Base-by-base conservation (phyloP, 2,113 vertebrate species). In the Apus apus region DNA sequence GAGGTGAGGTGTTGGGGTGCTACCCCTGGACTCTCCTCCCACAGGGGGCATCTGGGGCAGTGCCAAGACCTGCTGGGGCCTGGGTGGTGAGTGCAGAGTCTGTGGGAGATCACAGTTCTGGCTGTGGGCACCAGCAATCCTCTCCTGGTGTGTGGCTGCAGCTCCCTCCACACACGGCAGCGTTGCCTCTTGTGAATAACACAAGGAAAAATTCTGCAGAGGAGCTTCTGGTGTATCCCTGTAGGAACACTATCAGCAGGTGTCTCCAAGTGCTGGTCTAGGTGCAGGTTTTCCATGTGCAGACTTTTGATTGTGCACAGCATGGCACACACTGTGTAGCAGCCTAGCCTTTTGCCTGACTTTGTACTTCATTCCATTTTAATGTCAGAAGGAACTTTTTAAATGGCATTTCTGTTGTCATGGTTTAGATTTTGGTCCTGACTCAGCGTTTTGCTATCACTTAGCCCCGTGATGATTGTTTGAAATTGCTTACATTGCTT, bases 311-410 rank as follows among this genome's bases (percentile, higher is more conserved):
- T 51, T 3, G 0, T 64, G 68, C 32, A 5, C 15, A 34, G 48
- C 3, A 1, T 4, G n/a, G 70, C 22, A 48, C 17, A 4, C 1
- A 0, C 18, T 22, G 12, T n/a, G 0, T 45, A 50, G 25, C 45
- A 75, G 18, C 22, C 36, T 25, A 8, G 22, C n/a, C 50, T 66
- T 89, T 70, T 57, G 15, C 38, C 20, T 34, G 61, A 53, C 70
- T 54, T 48, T 6, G 29, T 56, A 1, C 25, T 89, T 82, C 8
- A 22, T 78, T 87, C 58, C 8, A 4, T 22, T 84, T 61, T 73
- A 26, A 40, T 25, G 45, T 79, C 58, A 68, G 29, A 71, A 65
- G 65, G 66, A 78, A 50, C 27, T 5, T 88, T 91, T 73, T 46
- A 57, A 83, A 58, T 38, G 19, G 15, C 62, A 22, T 54, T 66